Conservation (phyloP, 2,113 vertebrate species). For the Chaetodon trifascialis region DNA sequence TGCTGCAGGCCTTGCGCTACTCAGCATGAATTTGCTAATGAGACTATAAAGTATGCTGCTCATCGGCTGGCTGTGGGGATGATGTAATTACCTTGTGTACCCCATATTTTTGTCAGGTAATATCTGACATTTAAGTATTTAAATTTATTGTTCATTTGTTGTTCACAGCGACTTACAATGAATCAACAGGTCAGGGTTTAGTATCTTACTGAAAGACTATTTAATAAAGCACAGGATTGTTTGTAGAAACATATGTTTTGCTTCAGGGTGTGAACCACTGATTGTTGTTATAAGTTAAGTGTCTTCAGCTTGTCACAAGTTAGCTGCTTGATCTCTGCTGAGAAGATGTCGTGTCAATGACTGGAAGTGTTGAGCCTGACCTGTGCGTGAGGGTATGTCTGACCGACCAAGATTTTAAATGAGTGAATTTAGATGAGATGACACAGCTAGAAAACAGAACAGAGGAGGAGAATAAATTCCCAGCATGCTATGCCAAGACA, state of each 20-base stretch:
- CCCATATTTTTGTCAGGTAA: constrained; percentile 15
- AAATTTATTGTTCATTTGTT: too few species aligned
- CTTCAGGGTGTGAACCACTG: constrained; percentile 42
- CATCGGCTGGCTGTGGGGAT: neutral
- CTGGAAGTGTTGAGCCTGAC: neutral
- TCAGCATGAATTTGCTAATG: neutral
- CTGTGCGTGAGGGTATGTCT: neutral
- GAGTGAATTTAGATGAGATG: constrained; percentile 21
- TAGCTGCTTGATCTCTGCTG: neutral
- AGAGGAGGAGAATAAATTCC: neutral
- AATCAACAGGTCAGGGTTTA: constrained; percentile 3
- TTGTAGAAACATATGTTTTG: constrained; percentile 25
- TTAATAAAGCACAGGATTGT: neutral
- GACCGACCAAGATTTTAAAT: too few species aligned
- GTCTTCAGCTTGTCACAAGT: neutral
- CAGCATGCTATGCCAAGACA: neutral
- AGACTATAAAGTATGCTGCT: constrained; percentile 20
- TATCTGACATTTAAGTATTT: constrained; percentile 7
- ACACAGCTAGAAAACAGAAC: neutral
- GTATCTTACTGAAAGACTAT: neutral
- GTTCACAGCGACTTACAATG: neutral
- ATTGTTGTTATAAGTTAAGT: constrained; percentile 13
- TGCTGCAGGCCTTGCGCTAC: constrained; percentile 2
- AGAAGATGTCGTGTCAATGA: neutral
- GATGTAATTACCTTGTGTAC: constrained; percentile 5